Evolutionary conservation across 2,888 invertebrate genomes (phyloP), one percentile per base, ranked within the genome.

Genomic region (Rhopalosiphum nymphaeae): DNA sequence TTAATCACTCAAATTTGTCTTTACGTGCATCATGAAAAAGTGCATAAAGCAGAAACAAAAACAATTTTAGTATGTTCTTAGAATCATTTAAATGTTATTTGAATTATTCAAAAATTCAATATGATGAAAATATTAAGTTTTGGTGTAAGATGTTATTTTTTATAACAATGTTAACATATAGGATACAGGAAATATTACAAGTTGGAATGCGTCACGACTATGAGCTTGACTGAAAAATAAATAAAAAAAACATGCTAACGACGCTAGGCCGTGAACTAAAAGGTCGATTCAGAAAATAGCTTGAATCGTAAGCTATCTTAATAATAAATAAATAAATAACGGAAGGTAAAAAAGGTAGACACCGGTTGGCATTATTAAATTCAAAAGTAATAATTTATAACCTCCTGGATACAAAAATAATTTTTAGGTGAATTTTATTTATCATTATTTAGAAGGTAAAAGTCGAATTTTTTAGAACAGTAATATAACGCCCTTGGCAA

Each of bases 291-390:
- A 21, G 42, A 42, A 87, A 53, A 92, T 44, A 42, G 42, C 3
- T 53, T 29, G 42, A 67, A 88, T 53, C 29, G 29, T 36, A 29
- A 42, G n/a, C 10, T 29, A 53, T 42, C 42, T 29, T 57, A 42
- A 91, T 85, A 92, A 46, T 36, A 92, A 87, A 92, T 86, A 86
- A 86, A 86, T 36, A 57, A 91, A 91, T n/a, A 89, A 56, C 16
- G 11, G 67, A 25, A 67, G 25, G 44, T 67, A n/a, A 90, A 90
- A 61, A 67, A 67, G 46, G 46, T 49, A 88, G 53, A 53, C 53
- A 53, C 88, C 56, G 88, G 53, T 36, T 53, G 56, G 56, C 36
- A 88, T 36, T 53, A 53, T 36, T 86, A 49, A 86, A 88, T 36
- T 88, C 88, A 36, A 36, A 56, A 88, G 36, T 53, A 88, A 88